Evolutionary conservation across 1,140 invertebrate species (phyloP).

Genomic region (Zaprionus ghesquierei): DNA sequence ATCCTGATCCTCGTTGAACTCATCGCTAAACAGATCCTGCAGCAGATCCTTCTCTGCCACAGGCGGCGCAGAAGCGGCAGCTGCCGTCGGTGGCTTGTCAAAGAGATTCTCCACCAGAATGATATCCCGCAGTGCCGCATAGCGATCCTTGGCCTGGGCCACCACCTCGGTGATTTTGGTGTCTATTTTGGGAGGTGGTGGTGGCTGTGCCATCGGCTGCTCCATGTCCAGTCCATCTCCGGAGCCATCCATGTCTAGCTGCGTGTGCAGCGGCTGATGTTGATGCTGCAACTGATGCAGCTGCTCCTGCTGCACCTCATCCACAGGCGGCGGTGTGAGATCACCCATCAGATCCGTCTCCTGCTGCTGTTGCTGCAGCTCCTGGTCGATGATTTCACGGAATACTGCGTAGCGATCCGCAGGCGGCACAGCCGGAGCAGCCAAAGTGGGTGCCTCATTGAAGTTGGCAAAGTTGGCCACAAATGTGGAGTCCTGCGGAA

Average conservation of each 20-base stretch:
- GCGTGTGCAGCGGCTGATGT: background rate
- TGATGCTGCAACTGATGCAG: conserved; percentile 14
- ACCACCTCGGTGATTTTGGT: conserved; percentile 83
- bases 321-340: conserved; percentile 46
- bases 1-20: conserved; percentile 77
- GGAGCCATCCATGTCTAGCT: conserved; percentile 24
- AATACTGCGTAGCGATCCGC: conserved; percentile 92
- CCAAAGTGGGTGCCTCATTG: conserved; percentile 73
- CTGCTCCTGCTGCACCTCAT: conserved; percentile 39
- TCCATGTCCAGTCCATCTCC: conserved; percentile 41
- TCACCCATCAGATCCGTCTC: conserved; percentile 81
- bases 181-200: conserved; percentile 67
- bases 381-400: conserved; percentile 90
- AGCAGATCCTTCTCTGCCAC: conserved; percentile 58
- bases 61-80: background rate
- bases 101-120: conserved; percentile 85
- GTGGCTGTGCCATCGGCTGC: conserved; percentile 22
- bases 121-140: conserved; percentile 88
- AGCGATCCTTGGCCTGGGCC: conserved; percentile 85
- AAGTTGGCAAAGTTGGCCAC: conserved; percentile 87
- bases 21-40: conserved; percentile 78
- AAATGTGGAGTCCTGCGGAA: conserved; percentile 64
- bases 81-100: conserved; percentile 82
- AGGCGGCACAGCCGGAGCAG: conserved; percentile 83
- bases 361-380: conserved; percentile 85